Evolutionary conservation across 2,113 vertebrate genomes (phyloP), one percentile per base, ranked within the genome.

Genomic region (Mirza zaza): DNA sequence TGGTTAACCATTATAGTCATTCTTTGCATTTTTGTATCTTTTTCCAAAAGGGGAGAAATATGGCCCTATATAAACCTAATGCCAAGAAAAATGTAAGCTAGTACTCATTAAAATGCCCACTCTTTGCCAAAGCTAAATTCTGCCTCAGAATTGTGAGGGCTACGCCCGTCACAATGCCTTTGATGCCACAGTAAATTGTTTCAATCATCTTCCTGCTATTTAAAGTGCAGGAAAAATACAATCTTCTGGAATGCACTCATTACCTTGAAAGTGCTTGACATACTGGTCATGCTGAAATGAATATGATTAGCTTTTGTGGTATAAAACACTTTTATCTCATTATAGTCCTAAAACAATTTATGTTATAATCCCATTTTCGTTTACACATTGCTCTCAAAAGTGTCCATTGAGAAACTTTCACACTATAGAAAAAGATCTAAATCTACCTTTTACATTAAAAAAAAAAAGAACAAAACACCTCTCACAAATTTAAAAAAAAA

Each of bases 181-280:
- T 87, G 27, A 61, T 94, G 20, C 61, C 67, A 85, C 85, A 92
- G 55, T 73, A 98, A 95, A 97, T 84, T 68, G 57, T 79, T 97
- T 97, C 95, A 94, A 75, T 95, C 83, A 97, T 98, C 42, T 71
- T 90, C 91, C 34, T 93, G 95, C 77, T 95, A 97, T 98, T 95
- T 96, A 91, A 93, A 97, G 91, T 79, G 34, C 90, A 63, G 95
- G 91, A 96, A 94, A 98, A 91, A 96, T 83, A 65, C 3, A 96
- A 92, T 97, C 83, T 94, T 94, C 70, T 94, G 83, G 73, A 97
- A 97, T 90, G 75, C 55, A 12, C 79, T 97, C 97, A 95, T 98
- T 95, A 92, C 25, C 59, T 97, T 97, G 97, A 98, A 93, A 97
- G 89, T 98, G 48, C 68, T 95, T 91, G 94, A 96, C 96, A 91